These are phyloP conservation scores for Drosophila ananassae DNA, from an alignment of 1,140 invertebrate genomes.

Conservation along the genomic window DNA sequence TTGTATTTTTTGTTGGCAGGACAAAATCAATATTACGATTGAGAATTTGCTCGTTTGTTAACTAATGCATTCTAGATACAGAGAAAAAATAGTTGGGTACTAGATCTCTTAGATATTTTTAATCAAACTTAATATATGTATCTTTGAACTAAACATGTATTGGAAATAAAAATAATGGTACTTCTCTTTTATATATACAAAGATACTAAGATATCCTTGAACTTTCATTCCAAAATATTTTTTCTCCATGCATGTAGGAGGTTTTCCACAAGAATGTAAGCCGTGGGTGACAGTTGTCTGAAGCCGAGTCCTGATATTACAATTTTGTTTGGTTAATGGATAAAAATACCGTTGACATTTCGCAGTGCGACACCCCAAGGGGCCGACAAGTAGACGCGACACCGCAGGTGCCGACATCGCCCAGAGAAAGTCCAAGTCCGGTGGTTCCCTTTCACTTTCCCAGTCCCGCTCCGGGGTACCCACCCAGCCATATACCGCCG, in stretches of 20 bases:
- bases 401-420: slow-evolving; percentile 27
- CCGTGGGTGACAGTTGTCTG: background rate
- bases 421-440: slow-evolving; percentile 24
- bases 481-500: slow-evolving; percentile 2
- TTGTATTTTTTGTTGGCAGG: slow-evolving; percentile 13
- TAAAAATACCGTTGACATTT: slow-evolving; percentile 80
- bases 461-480: slow-evolving; percentile 14
- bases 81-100: no score
- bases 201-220: background rate
- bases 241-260: no score
- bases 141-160: no score
- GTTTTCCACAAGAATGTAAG: no score
- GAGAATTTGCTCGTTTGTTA: slow-evolving; percentile 21
- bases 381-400: slow-evolving; percentile 32
- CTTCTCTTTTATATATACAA: no score
- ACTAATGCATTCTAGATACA: no score
- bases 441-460: slow-evolving; percentile 26
- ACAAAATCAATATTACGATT: slow-evolving; percentile 66
- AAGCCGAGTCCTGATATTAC: slow-evolving; percentile 18
- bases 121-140: no score
- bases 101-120: no score
- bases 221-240: no score
- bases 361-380: slow-evolving; percentile 16
- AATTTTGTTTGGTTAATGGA: slow-evolving; percentile 50
- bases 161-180: no score